These are phyloP conservation scores for Crotalus tigris DNA, from an alignment of 2,113 vertebrate genomes.

Conservation along the genomic window DNA sequence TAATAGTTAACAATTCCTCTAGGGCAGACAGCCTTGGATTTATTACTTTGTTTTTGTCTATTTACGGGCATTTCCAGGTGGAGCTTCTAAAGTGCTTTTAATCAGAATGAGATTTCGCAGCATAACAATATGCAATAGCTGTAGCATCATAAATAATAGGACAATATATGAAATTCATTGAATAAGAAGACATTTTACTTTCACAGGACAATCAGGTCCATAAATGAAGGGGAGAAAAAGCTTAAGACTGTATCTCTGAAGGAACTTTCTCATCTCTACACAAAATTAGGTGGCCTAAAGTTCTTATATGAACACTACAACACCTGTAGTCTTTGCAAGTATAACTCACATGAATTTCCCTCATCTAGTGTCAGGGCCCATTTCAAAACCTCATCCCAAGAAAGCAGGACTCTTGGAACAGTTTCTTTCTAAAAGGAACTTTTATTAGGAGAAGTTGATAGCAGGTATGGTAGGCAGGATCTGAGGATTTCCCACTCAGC, in stretches of 20 bases:
- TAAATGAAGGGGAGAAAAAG: background rate
- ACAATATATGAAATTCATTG: background rate
- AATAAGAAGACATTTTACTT: background rate
- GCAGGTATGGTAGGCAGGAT: too few species aligned
- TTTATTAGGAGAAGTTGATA: too few species aligned
- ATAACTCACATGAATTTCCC: background rate
- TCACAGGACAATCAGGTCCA: background rate
- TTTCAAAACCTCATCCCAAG: too few species aligned
- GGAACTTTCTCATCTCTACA: too few species aligned
- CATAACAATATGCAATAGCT: slow-evolving; percentile 12
- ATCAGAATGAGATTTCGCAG: background rate
- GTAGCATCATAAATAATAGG: slow-evolving; percentile 2
- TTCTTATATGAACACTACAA: background rate
- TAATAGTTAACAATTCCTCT: slow-evolving; percentile 7
- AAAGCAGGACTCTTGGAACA: too few species aligned
- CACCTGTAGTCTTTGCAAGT: background rate
- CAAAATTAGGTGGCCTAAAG: background rate
- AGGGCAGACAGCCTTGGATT: background rate
- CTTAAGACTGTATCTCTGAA: background rate
- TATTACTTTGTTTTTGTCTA: slow-evolving; percentile 24
- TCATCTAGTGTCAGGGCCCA: background rate
- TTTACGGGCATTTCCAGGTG: slow-evolving; percentile 19
- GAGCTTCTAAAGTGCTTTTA: slow-evolving; percentile 14
- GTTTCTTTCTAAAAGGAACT: too few species aligned
- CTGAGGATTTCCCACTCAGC: too few species aligned